phyloP scores from a whole-genome alignment of 2,113 vertebrate genomes.

The Channa argus region DNA sequence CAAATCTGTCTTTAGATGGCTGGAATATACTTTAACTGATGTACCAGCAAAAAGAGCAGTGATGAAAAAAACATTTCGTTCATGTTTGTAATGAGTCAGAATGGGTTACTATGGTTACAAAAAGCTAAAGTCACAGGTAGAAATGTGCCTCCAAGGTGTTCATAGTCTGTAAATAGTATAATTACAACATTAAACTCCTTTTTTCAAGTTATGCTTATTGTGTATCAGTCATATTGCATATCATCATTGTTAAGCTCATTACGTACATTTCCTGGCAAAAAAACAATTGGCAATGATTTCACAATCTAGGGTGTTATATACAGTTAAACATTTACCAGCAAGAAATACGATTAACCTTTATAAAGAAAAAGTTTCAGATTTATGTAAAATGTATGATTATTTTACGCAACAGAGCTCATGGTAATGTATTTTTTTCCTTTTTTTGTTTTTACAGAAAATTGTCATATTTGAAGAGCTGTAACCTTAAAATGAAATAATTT shows the following conservation, averaged over 20 bases:
- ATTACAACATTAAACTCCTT: neutral
- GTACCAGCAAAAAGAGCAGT: neutral
- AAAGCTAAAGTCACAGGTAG: neutral
- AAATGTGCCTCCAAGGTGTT: conserved; percentile 1
- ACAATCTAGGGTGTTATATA: too few relatives aligned
- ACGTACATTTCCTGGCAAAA: too few relatives aligned
- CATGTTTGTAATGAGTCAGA: neutral
- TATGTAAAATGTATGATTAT: too few relatives aligned
- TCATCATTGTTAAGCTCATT: too few relatives aligned
- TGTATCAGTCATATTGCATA: neutral
- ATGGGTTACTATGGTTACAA: neutral
- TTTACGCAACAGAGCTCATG: too few relatives aligned
- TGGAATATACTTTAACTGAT: neutral
- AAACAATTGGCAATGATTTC: too few relatives aligned
- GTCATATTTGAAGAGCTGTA: too few relatives aligned
- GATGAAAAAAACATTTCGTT: neutral
- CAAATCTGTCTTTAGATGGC: neutral
- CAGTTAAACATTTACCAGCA: neutral
- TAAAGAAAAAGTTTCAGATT: too few relatives aligned
- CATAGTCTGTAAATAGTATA: neutral
- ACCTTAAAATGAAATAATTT: too few relatives aligned
- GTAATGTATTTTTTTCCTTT: too few relatives aligned
- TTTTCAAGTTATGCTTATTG: neutral
- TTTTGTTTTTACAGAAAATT: too few relatives aligned
- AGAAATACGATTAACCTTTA: neutral